Evolutionary conservation across 2,888 invertebrate species (phyloP).

Genomic region (Sesamia inferens): DNA sequence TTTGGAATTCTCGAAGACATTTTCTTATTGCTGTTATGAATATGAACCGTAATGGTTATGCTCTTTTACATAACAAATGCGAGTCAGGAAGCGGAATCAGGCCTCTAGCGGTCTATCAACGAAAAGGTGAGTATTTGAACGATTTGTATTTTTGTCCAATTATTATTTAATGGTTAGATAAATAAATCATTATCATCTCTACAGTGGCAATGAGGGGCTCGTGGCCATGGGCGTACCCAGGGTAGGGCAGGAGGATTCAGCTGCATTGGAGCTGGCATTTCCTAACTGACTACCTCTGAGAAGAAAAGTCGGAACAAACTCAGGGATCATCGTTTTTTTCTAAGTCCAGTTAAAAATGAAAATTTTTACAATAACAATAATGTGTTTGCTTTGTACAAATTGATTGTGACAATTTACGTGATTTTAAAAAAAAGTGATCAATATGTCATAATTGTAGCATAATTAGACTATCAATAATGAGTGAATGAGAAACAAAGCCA

Average conservation of each 20-base stretch:
- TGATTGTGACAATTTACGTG: too few species aligned
- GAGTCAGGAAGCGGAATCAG: constrained; percentile 31
- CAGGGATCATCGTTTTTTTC: too few species aligned
- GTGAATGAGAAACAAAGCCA: constrained; percentile 12
- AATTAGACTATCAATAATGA: constrained; percentile 4
- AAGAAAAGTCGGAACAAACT: too few species aligned
- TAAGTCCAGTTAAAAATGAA: too few species aligned
- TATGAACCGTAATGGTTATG: constrained; percentile 30
- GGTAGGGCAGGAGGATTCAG: too few species aligned
- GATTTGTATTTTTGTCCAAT: neutral
- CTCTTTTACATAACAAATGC: constrained; percentile 54
- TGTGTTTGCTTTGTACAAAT: too few species aligned
- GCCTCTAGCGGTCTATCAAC: constrained; percentile 23
- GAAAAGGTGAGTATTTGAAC: constrained; percentile 10
- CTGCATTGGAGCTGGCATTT: too few species aligned
- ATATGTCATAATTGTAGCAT: too few species aligned
- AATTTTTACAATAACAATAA: too few species aligned
- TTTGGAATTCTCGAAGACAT: constrained; percentile 48
- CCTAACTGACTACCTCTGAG: too few species aligned
- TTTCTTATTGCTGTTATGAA: constrained; percentile 34
- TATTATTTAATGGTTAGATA: neutral
- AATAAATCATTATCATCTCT: neutral
- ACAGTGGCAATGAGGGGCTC: neutral
- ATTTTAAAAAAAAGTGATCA: too few species aligned
- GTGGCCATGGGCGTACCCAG: too few species aligned